phyloP scores from a whole-genome alignment of 1,140 invertebrate species.

The Medauroidea extradentata region DNA sequence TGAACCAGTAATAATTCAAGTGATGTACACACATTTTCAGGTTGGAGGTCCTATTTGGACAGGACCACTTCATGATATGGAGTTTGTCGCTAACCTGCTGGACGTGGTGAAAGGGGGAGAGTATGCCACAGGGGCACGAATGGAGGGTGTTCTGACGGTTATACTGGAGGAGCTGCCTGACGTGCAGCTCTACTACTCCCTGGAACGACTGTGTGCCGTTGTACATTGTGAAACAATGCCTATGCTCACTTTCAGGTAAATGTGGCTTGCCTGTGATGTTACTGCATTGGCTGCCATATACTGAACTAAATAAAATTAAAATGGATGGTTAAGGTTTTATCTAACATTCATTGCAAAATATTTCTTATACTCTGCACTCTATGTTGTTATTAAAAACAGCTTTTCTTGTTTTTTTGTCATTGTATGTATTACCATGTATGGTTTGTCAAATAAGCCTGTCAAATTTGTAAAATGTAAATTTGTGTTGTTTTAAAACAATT shows the following conservation, averaged over 20 bases:
- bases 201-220: conserved; percentile 58
- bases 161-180: conserved; percentile 76
- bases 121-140: conserved; percentile 67
- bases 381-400: too few relatives aligned
- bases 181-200: conserved; percentile 81
- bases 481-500: too few relatives aligned
- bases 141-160: conserved; percentile 66
- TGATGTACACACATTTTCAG: too few relatives aligned
- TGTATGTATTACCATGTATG: not conserved
- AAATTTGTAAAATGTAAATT: too few relatives aligned
- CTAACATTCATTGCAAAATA: too few relatives aligned
- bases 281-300: too few relatives aligned
- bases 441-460: not conserved
- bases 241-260: conserved; percentile 58
- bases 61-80: conserved; percentile 71
- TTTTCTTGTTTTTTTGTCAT: not conserved
- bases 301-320: too few relatives aligned
- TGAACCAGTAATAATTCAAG: too few relatives aligned
- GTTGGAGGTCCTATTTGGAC: conserved; percentile 94
- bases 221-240: conserved; percentile 62
- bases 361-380: too few relatives aligned
- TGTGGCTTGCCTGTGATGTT: too few relatives aligned
- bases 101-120: conserved; percentile 39
- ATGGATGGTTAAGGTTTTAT: too few relatives aligned
- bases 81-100: conserved; percentile 64